phyloP scores from a whole-genome alignment of 1,140 invertebrate species.

The Ptiloglossa arizonensis region DNA sequence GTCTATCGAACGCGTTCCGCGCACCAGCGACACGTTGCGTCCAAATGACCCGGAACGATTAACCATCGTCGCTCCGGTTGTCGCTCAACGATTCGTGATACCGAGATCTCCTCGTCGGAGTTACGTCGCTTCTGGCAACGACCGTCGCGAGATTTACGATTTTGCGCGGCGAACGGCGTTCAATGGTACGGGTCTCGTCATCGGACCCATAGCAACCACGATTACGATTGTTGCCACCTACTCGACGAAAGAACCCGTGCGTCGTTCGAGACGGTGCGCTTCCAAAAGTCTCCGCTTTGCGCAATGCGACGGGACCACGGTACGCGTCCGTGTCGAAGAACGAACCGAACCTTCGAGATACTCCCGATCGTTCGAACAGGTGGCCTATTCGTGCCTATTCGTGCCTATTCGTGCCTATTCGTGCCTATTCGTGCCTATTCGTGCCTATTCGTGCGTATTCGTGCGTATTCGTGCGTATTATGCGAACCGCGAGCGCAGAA shows the following conservation, averaged over 20 bases:
- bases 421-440: too few species aligned
- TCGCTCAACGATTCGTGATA: neutral
- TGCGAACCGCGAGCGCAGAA: neutral
- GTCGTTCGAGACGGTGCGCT: neutral
- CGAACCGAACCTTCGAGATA: neutral
- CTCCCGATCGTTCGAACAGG: neutral
- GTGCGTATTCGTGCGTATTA: neutral
- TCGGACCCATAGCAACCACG: neutral
- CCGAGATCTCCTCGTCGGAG: too few species aligned
- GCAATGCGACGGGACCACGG: constrained; percentile 47
- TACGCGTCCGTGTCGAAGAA: neutral
- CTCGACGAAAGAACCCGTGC: neutral
- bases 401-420: too few species aligned
- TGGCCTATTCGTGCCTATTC: neutral
- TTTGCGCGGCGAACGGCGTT: neutral
- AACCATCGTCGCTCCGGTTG: constrained; percentile 50
- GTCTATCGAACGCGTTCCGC: constrained; percentile 63
- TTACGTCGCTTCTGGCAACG: neutral
- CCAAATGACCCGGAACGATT: constrained; percentile 69
- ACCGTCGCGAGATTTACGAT: neutral
- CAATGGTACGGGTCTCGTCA: too few species aligned
- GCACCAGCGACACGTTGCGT: constrained; percentile 52
- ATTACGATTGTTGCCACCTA: neutral
- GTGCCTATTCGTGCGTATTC: too few species aligned
- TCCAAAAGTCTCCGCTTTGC: constrained; percentile 31